Evolutionary conservation across 2,797 vertebrate species (phyloP), one percentile per base, ranked within the genome.

Genomic region (Enteromius afrohamiltoni): DNA sequence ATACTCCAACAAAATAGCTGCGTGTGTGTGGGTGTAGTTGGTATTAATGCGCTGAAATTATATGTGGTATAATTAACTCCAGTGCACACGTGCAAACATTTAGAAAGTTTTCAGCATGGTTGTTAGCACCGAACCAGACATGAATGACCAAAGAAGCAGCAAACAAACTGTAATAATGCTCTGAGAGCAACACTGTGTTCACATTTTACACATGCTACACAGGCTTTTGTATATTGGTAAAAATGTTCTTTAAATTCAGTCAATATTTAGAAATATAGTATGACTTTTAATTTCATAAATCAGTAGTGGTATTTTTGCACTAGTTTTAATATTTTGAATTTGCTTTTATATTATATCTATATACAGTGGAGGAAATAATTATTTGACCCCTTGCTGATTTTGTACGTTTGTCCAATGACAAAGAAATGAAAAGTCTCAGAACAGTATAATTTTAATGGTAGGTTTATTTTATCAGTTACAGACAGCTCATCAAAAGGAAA

Each of bases 131-230:
- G n/a, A 81, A 77, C 42, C 76, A 62, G 14, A 82, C 29, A 87
- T 86, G 65, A 37, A 40, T 84, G 26, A 42, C 23, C 16, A 80
- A 88, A 87, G 86, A 88, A 87, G 76, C 83, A 34, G 23, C 47
- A 79, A 75, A 86, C 76, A 87, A 91, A 90, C 74, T 58, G 82
- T 87, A 91, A 80, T 94, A 89, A 93, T 87, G 89, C 91, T 88
- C 76, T 68, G 6, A 69, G 85, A 31, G 16, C 16, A 65, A 65
- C 9, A 16, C 3, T 34, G 7, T 9, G 16, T 13, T 73, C 9
- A 42, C 42, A 11, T 11, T 47, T 42, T 9, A 17, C 5, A 53
- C 8, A 21, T 53, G 5, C 49, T 26, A 34, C 34, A 34, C 34
- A 34, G 19, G 9, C 31, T 53, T 73, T 31, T 31, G 17, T 74